Base-by-base conservation (phyloP, 2,113 vertebrate genomes). In the Dicentrarchus labrax region DNA sequence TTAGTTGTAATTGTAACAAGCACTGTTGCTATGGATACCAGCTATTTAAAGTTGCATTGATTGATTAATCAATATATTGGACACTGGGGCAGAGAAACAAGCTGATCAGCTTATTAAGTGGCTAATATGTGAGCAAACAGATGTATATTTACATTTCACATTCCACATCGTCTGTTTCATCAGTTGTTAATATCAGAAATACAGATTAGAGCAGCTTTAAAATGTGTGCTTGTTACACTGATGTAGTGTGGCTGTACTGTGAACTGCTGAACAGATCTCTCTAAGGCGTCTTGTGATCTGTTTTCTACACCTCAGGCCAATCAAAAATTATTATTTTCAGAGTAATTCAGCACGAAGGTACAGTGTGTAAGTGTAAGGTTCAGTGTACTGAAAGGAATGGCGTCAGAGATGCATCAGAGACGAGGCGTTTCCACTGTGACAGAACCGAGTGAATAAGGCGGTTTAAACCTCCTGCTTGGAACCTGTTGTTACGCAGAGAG, bases 401-500 rank as follows among this genome's bases (percentile, higher is more conserved):
- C 43, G 17, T 54, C 4, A 51, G 21, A 50, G 19, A 22, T 16
- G 19, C 12, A 38, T 9, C 13, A 11, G 10, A 60, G 16, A 36
- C 16, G 6, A 36, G 5, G 1, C 3, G 19, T 62, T 50, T 50
- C 45, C 30, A 16, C 59, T 43, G 43, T 45, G 53, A 73, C 53
- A 54, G 69, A 41, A 21, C 59, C 41, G 1, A 24, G 19, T 13
- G 10, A 56, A 61, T 2, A 12, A 36, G 39, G 30, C 1, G 13
- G 50, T 56, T 36, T 66, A 60, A 60, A 82, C 39, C 56, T 41
- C 12, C 38, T 15, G 36, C 51, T 80, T 24, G 9, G 72, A 12
- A 62, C 36, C 51, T 82, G 50, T n/a, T 53, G 51, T n/a, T 51
- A 5, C 43, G 48, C 50, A 66, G 57, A 61, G 54, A 82, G 45